Percentiles rank a stretch among this genome's conserved stretches.
These are phyloP conservation scores for Drosophila bifasciata DNA, from an alignment of 1,140 invertebrate genomes.

Conservation along the genomic window DNA sequence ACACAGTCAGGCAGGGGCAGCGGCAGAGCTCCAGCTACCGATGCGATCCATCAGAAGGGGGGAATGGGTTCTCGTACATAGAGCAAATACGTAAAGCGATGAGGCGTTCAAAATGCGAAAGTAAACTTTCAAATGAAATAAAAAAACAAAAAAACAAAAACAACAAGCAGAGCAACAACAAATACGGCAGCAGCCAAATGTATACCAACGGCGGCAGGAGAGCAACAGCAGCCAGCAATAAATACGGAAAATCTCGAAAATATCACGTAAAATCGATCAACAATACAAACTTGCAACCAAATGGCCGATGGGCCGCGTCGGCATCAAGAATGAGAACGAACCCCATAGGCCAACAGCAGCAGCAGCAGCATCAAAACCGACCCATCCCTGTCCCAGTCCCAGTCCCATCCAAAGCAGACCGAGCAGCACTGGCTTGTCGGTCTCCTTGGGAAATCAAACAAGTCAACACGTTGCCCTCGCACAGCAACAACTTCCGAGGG, in stretches of 20 bases:
- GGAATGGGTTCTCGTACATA: slow-evolving; percentile 41
- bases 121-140: slow-evolving; percentile 82
- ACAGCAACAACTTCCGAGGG: slow-evolving; percentile 44
- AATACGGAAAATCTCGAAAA: slow-evolving; percentile 84
- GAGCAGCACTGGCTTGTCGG: slow-evolving; percentile 1
- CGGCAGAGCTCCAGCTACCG: slow-evolving; percentile 28
- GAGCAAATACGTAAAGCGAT: slow-evolving; percentile 64
- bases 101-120: slow-evolving; percentile 80
- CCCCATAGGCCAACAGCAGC: slow-evolving; percentile 42
- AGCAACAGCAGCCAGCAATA: slow-evolving; percentile 64
- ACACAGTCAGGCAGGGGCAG: too few species aligned
- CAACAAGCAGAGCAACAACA: slow-evolving; percentile 50
- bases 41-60: slow-evolving; percentile 14
- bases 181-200: slow-evolving; percentile 65
- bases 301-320: slow-evolving; percentile 56
- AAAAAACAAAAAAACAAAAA: slow-evolving; percentile 54
- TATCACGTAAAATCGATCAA: slow-evolving; percentile 84
- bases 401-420: not conserved
- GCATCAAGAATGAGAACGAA: not conserved
- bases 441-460: slow-evolving; percentile 66
- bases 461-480: slow-evolving; percentile 51
- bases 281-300: slow-evolving; percentile 83
- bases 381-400: not conserved
- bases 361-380: slow-evolving; percentile 34
- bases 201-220: slow-evolving; percentile 50